Conservation (phyloP, 37 sponge, comb jelly and placozoan species). For the Chondrilla cf. caribensis region DNA sequence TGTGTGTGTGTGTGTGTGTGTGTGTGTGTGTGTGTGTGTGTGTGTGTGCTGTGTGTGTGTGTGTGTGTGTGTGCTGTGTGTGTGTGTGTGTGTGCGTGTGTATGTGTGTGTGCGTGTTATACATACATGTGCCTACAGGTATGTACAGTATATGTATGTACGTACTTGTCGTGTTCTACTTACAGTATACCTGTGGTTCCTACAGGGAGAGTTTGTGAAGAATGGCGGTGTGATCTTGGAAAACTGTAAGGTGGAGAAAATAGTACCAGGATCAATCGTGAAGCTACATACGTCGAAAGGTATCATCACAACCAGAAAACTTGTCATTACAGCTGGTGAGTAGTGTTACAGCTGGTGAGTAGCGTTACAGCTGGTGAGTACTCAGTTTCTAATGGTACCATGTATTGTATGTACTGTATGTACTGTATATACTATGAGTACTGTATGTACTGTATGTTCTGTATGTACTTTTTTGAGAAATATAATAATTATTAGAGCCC, state of each 20-base stretch:
- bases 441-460: too few species aligned
- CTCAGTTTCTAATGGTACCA: neutral
- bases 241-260: conserved; percentile 53
- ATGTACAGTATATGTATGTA: neutral
- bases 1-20: neutral
- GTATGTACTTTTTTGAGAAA: too few species aligned
- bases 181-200: too few species aligned
- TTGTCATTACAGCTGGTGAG: conserved; percentile 72
- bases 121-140: too few species aligned
- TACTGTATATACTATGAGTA: too few species aligned
- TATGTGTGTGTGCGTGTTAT: too few species aligned
- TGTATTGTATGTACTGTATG: too few species aligned
- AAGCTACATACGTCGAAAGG: conserved; percentile 52
- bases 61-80: too few species aligned
- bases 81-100: too few species aligned
- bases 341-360: too few species aligned
- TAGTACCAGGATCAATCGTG: conserved; percentile 44
- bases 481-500: too few species aligned
- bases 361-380: neutral
- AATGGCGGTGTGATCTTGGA: conserved; percentile 68
- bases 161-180: neutral
- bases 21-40: conserved; percentile 15
- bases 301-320: conserved; percentile 34
- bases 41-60: neutral
- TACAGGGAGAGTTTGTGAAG: conserved; percentile 58